Conservation (phyloP, 23 tunicate species). For the Pegea sp. region DNA sequence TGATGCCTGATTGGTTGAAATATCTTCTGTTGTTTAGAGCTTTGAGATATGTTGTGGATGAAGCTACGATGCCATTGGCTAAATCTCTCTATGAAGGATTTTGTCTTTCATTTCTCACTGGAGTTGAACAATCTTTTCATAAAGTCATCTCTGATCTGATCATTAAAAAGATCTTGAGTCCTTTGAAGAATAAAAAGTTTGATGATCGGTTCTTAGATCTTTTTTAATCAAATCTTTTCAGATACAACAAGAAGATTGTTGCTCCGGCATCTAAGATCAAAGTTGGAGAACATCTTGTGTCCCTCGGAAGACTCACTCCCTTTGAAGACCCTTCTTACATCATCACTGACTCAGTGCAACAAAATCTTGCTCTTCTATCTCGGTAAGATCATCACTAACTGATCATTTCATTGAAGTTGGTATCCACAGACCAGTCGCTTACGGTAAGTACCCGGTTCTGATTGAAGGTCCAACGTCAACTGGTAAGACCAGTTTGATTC, state of each 20-base stretch:
- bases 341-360: slow-evolving; percentile 33
- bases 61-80: slow-evolving; percentile 21
- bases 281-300: slow-evolving; percentile 12
- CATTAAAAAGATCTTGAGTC: slow-evolving; percentile 7
- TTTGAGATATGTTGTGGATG: slow-evolving; percentile 41
- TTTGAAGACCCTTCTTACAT: slow-evolving; percentile 37
- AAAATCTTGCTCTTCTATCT: slow-evolving; percentile 36
- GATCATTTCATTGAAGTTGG: too few species aligned
- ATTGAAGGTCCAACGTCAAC: slow-evolving; percentile 95
- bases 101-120: slow-evolving; percentile 54
- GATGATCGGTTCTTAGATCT: slow-evolving; percentile 4
- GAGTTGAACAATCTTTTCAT: slow-evolving; percentile 36
- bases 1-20: neutral
- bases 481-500: slow-evolving; percentile 84
- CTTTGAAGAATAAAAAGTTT: slow-evolving; percentile 17
- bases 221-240: slow-evolving; percentile 19
- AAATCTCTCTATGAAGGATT: slow-evolving; percentile 65
- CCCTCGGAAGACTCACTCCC: slow-evolving; percentile 11
- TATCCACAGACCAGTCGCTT: slow-evolving; percentile 55
- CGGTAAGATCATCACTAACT: slow-evolving; percentile 13
- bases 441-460: slow-evolving; percentile 75
- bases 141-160: slow-evolving; percentile 25
- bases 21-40: slow-evolving; percentile 17
- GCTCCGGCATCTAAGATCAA: too few species aligned
- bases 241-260: slow-evolving; percentile 3